A percentile compares a stretch with the other conserved stretches of the same genome.
Evolutionary conservation across 2,797 vertebrate species (phyloP).

Genomic region (Poeciliopsis turneri): DNA sequence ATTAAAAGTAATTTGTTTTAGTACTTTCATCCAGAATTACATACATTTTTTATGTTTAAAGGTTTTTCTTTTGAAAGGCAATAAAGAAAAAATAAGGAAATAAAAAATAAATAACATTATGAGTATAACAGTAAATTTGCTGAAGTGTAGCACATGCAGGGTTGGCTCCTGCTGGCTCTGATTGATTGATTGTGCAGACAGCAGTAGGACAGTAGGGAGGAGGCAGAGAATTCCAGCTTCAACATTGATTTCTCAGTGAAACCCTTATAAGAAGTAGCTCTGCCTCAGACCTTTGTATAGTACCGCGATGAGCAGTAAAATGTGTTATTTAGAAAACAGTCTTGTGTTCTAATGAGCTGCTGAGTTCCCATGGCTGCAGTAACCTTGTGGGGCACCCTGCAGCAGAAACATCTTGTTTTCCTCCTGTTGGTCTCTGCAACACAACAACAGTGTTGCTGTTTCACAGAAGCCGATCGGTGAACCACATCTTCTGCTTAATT

Average conservation of each 20-base stretch:
- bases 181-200: too few species aligned
- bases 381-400: neutral
- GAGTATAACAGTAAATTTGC: too few species aligned
- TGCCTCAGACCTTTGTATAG: neutral
- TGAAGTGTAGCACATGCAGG: too few species aligned
- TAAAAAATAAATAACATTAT: too few species aligned
- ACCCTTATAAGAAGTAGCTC: neutral
- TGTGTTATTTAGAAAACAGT: neutral
- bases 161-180: too few species aligned
- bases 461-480: neutral
- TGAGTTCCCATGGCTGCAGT: neutral
- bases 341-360: conserved; percentile 5
- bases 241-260: neutral
- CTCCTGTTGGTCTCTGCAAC: neutral
- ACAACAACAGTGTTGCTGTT: neutral
- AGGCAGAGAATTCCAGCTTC: neutral
- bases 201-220: too few species aligned
- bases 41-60: too few species aligned
- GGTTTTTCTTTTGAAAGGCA: too few species aligned
- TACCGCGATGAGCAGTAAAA: neutral
- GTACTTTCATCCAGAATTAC: too few species aligned
- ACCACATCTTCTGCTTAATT: conserved; percentile 4
- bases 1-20: too few species aligned
- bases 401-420: conserved; percentile 1
- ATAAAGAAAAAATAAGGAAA: too few species aligned